Base-by-base conservation (phyloP, 1,140 invertebrate species). In the Sycophaga agraensis region DNA sequence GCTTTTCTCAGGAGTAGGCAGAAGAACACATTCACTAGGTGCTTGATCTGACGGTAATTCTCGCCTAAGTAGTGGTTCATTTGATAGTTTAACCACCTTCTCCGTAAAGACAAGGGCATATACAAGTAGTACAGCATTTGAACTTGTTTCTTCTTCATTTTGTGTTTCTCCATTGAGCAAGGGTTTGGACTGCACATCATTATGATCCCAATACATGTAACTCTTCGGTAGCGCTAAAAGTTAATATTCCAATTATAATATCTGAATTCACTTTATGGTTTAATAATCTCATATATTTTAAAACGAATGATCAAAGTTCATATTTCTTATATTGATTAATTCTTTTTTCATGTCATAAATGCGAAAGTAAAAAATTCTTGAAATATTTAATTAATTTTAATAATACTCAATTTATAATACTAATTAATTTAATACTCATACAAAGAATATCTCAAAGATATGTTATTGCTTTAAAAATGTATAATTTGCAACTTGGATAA, bases 21-120 rank as follows among this genome's bases (percentile, higher is more conserved):
- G 73, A 31, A 91, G 77, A 48, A 84, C 85, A 12, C 90, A 77
- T 66, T 91, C 88, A 11, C 87, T 71, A 0, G 89, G 89, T 50
- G 84, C 85, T 64, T 89, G 87, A 39, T 82, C 80, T 34, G 78
- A 81, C 17, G 82, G 78, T 42, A 91, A 76, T 68, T 88, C 87
- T 68, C 86, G 83, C 19, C 84, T 81, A 28, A 83, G 75, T 3
- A 88, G 77, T 2, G 88, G 87, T 66, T 86, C 84, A 46, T 87
- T 84, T 4, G 83, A 76, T 26, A 88, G 69, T 64, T 82, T 84
- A 0, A 86, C 83, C 19, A 85, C 80, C 50, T 78, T 79, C 4
- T 73, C 80, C 28, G 83, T 74, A 60, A 84, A 84, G 65, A 87
- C 83, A 26, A 87, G 73, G 17, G 82, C 77, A 59, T 87, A 89